These are phyloP conservation scores for Synanthedon andrenaeformis DNA, from an alignment of 2,888 invertebrate genomes.

Conservation along the genomic window DNA sequence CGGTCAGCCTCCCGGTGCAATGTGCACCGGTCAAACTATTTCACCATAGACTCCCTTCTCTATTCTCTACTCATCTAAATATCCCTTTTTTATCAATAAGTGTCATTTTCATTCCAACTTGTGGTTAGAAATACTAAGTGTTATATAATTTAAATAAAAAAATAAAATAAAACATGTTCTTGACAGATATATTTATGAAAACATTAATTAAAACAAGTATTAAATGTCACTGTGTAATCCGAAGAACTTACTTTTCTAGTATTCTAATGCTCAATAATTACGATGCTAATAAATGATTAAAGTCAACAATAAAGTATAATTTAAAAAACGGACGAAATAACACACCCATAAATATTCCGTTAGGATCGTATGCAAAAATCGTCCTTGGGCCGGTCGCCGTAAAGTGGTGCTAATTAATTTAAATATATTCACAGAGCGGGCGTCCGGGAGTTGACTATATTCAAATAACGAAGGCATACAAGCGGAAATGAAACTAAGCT, in stretches of 20 bases:
- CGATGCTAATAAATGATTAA: constrained; percentile 5
- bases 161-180: too few species aligned
- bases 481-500: constrained; percentile 41
- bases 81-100: too few species aligned
- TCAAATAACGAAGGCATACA: constrained; percentile 38
- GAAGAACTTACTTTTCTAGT: constrained; percentile 2
- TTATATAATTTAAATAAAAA: too few species aligned
- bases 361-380: constrained; percentile 54
- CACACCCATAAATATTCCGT: constrained; percentile 35
- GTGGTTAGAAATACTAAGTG: too few species aligned
- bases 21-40: constrained; percentile 11
- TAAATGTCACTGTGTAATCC: not conserved
- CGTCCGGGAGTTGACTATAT: constrained; percentile 38
- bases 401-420: constrained; percentile 51
- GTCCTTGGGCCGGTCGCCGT: constrained; percentile 50
- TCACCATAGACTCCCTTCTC: constrained; percentile 16
- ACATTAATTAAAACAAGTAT: not conserved
- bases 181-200: too few species aligned
- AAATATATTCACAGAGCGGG: constrained; percentile 52
- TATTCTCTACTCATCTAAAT: too few species aligned
- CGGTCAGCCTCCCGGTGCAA: constrained; percentile 4
- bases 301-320: constrained; percentile 13
- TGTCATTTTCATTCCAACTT: too few species aligned
- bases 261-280: constrained; percentile 4
- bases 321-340: constrained; percentile 13